Percentiles rank a stretch among this genome's conserved stretches.
Conservation (phyloP, 2,797 vertebrate species). For the Merluccius polli region DNA sequence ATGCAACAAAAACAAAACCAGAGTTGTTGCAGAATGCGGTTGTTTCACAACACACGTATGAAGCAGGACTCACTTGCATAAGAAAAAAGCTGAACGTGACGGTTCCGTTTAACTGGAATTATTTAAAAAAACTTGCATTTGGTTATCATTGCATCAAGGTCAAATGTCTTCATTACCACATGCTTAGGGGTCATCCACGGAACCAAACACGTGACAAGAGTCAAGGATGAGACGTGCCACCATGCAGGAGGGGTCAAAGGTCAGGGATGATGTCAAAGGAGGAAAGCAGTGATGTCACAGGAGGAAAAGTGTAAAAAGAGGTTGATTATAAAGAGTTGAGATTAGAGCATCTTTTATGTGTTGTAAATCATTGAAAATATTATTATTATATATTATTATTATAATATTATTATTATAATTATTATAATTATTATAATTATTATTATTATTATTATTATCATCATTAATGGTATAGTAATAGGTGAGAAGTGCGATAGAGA, state of each 20-base stretch:
- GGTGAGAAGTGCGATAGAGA: background rate
- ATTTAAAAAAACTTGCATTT: too few species aligned
- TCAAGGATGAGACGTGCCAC: background rate
- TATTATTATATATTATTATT: too few species aligned
- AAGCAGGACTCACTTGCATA: too few species aligned
- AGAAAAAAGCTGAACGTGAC: too few species aligned
- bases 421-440: background rate
- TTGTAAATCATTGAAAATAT: background rate
- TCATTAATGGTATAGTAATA: background rate
- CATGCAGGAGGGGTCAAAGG: background rate
- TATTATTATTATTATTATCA: background rate
- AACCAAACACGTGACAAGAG: background rate
- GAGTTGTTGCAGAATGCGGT: too few species aligned
- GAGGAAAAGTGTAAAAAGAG: too few species aligned
- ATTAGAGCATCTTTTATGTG: background rate
- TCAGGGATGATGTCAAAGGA: constrained; percentile 16
- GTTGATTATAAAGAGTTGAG: background rate
- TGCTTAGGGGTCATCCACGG: too few species aligned
- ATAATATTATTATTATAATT: too few species aligned
- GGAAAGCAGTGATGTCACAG: background rate
- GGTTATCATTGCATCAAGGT: background rate
- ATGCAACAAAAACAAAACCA: too few species aligned
- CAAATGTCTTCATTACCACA: background rate
- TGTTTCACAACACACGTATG: too few species aligned
- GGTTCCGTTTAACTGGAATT: too few species aligned